Evolutionary conservation across 2,113 vertebrate genomes (phyloP).

Genomic region (Brachypteracias leptosomus): DNA sequence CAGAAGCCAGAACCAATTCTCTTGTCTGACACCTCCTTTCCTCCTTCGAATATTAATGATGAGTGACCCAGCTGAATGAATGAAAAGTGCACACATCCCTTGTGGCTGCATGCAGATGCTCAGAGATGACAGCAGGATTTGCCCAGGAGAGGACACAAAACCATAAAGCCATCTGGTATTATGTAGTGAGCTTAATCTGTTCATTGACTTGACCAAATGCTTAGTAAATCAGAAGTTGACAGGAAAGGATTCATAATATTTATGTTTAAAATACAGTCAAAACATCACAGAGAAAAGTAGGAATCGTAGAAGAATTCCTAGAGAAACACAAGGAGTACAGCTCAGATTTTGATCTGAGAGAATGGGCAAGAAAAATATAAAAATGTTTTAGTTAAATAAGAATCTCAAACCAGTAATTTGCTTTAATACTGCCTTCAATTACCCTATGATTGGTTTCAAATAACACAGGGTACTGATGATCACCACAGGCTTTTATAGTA

Average conservation of each 20-base stretch:
- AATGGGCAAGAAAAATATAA: background rate
- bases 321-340: background rate
- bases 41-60: constrained; percentile 5
- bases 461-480: background rate
- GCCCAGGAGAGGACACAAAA: constrained; percentile 17
- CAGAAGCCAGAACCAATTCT: constrained; percentile 42
- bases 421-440: background rate
- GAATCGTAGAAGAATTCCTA: background rate
- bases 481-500: background rate
- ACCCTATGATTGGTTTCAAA: background rate
- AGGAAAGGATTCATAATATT: constrained; percentile 39
- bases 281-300: background rate
- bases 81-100: constrained; percentile 46
- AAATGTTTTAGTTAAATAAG: background rate
- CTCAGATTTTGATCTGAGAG: background rate
- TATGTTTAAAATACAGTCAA: background rate
- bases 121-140: constrained; percentile 40
- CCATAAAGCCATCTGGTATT: constrained; percentile 42
- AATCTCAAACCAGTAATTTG: background rate
- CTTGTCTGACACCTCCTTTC: constrained; percentile 28
- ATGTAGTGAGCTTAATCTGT: constrained; percentile 22
- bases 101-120: constrained; percentile 44
- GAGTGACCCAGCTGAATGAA: constrained; percentile 48
- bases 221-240: constrained; percentile 42
- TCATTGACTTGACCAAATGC: constrained; percentile 52